Evolutionary conservation across 2,797 vertebrate species (phyloP).

Genomic region (Sphenodon punctatus): DNA sequence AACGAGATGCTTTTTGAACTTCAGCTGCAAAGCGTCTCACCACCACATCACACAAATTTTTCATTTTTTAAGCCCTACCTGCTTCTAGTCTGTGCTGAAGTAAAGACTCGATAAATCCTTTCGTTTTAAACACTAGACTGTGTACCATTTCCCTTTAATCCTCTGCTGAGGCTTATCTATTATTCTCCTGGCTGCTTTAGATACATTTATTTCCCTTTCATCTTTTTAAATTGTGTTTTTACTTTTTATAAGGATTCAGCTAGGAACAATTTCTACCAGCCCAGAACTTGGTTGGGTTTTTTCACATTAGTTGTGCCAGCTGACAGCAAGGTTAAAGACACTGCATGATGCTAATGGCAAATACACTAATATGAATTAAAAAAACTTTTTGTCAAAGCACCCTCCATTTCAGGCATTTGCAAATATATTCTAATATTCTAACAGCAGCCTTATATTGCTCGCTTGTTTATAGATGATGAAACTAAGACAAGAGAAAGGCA

Average conservation of each 20-base stretch:
- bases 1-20: neutral
- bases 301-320: neutral
- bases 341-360: neutral
- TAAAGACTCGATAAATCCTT: slow-evolving; percentile 41
- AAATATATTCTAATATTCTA: neutral
- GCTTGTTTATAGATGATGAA: neutral
- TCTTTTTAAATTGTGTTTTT: slow-evolving; percentile 40
- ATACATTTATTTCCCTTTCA: slow-evolving; percentile 59
- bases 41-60: slow-evolving; percentile 28
- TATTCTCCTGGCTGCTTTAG: slow-evolving; percentile 54
- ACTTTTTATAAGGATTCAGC: slow-evolving; percentile 22
- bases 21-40: neutral
- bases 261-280: neutral
- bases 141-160: slow-evolving; percentile 54
- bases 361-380: neutral
- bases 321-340: neutral
- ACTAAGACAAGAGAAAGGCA: neutral
- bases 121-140: slow-evolving; percentile 45
- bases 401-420: neutral
- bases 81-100: slow-evolving; percentile 16
- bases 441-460: neutral
- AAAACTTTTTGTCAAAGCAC: neutral
- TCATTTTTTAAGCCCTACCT: slow-evolving; percentile 40
- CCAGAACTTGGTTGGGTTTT: neutral
- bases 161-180: slow-evolving; percentile 38